Percentiles rank a stretch among this genome's conserved stretches.
phyloP scores from a whole-genome alignment of 2,113 vertebrate genomes.

The Sceloporus tristichus region DNA sequence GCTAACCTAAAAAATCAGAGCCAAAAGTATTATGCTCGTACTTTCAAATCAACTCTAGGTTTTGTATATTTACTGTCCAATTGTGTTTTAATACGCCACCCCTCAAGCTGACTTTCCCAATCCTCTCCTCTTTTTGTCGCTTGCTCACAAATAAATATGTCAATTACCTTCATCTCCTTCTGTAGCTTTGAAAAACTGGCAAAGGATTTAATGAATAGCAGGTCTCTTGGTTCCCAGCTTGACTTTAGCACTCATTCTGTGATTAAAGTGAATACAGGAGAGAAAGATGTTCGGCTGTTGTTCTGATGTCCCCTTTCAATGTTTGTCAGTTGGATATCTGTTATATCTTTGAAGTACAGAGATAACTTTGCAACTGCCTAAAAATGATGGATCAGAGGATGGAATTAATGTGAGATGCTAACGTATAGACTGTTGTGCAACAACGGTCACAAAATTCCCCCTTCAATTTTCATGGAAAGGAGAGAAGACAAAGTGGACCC shows the following conservation, averaged over 20 bases:
- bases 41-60: not conserved
- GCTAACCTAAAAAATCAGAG: not conserved
- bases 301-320: not conserved
- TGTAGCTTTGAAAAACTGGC: not conserved
- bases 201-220: not conserved
- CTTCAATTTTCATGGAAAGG: slow-evolving; percentile 1
- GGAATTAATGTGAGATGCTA: slow-evolving; percentile 1
- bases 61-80: not conserved
- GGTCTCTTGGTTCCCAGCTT: not conserved
- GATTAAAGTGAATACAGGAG: slow-evolving; percentile 2
- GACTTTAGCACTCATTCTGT: not conserved
- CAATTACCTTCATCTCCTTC: not conserved
- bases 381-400: not conserved
- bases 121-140: not conserved
- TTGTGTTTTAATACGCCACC: not conserved
- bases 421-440: not conserved
- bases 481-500: too few relatives aligned
- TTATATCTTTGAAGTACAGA: not conserved
- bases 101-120: not conserved
- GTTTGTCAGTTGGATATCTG: not conserved
- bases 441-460: not conserved
- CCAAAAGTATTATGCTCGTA: not conserved
- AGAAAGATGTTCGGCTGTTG: not conserved
- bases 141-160: not conserved
- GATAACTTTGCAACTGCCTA: not conserved